Evolutionary conservation across 2,888 invertebrate genomes (phyloP), one percentile per base, ranked within the genome.

Genomic region (Dinocampus coccinellae): DNA sequence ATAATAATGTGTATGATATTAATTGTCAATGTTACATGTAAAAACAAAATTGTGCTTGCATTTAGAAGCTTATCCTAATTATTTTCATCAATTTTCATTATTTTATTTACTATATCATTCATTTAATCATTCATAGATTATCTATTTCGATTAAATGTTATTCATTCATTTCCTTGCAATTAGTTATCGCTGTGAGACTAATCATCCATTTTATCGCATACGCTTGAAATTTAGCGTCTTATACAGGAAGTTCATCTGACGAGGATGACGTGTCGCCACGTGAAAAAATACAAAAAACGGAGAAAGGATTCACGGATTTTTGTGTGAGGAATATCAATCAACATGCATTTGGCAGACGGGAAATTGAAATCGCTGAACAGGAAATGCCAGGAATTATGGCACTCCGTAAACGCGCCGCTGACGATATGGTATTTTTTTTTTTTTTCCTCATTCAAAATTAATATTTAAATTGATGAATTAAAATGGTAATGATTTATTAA

Each of bases 311-410:
- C 84, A 92, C 93, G 0, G 96, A 98, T 78, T 98, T 98, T 89
- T 98, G 98, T 88, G 97, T 99, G 29, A 91, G 96, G 69, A 98
- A 97, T 85, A 94, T 99, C 73, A 94, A 94, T 75, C 97, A 97
- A 84, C 94, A 96, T 83, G 95, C 95, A 0, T 98, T 97, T 85
- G 99, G 99, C 0, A 90, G 98, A 34, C 88, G 98, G 52, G 99
- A 99, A 90, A 98, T 99, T 77, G 97, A 99, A 90, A 98, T 99
- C 76, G 98, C 98, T 0, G 98, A 99, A 85, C 98, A 98, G 89
- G 98, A 99, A 90, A 99, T 99, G 98, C 97, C 98, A 0, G 98
- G 98, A 0, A 96, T 99, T 73, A 96, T 98, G 93, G 97, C 98
- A 1, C 88, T 99, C 78, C 90, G 98, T 65, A 95, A 96, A 81